Evolutionary conservation across 1,140 invertebrate species (phyloP).

Genomic region (Drosophila sturtevanti): DNA sequence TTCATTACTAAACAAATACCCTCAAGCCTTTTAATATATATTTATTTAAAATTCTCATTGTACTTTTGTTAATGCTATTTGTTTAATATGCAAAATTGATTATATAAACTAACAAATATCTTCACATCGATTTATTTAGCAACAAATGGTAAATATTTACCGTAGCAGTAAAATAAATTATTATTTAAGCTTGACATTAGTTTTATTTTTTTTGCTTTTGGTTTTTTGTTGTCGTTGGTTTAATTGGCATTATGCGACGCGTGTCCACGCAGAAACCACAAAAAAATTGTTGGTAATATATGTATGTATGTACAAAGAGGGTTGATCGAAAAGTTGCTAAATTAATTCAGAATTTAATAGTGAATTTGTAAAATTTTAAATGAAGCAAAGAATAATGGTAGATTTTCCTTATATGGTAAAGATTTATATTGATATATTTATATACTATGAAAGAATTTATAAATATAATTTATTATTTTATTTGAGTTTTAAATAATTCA

Average conservation of each 20-base stretch:
- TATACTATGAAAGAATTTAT: too few species aligned
- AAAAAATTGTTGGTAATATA: constrained; percentile 1
- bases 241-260: constrained; percentile 49
- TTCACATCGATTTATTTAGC: constrained; percentile 15
- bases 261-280: constrained; percentile 36
- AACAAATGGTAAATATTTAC: neutral
- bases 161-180: constrained; percentile 33
- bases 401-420: too few species aligned
- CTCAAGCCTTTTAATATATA: neutral
- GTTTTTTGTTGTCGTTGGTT: neutral
- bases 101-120: neutral
- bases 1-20: neutral
- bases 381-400: too few species aligned
- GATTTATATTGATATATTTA: too few species aligned
- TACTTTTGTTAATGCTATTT: neutral
- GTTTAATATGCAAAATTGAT: neutral
- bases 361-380: too few species aligned
- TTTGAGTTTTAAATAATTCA: too few species aligned
- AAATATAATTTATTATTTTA: too few species aligned
- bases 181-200: constrained; percentile 40
- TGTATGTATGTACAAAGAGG: too few species aligned
- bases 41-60: constrained; percentile 3
- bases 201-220: constrained; percentile 5
- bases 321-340: neutral
- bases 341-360: too few species aligned